phyloP scores from a whole-genome alignment of 2,797 vertebrate species.

The Sebastes taczanowskii region DNA sequence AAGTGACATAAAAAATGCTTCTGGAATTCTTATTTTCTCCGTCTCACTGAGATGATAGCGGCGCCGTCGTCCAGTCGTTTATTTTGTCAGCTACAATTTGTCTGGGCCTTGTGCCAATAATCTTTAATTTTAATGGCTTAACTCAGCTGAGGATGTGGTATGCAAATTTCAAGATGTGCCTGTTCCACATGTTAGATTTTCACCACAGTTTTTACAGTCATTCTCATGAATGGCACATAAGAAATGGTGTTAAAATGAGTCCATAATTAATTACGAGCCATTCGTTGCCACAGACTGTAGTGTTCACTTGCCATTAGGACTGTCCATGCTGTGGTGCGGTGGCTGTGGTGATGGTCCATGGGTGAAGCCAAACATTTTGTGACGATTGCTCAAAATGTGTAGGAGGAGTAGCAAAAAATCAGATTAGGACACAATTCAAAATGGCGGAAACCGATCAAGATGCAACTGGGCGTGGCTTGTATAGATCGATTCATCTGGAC shows the following conservation, averaged over 20 bases:
- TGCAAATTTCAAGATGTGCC: slow-evolving; percentile 21
- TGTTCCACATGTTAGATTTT: slow-evolving; percentile 7
- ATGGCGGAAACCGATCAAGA: too few species aligned
- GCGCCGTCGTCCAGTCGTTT: not conserved
- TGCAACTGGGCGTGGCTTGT: too few species aligned
- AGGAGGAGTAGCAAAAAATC: too few species aligned
- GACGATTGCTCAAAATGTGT: too few species aligned
- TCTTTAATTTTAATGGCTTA: slow-evolving; percentile 31
- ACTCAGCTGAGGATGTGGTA: slow-evolving; percentile 8
- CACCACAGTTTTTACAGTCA: not conserved
- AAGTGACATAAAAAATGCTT: not conserved
- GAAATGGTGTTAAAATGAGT: not conserved
- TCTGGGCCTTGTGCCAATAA: slow-evolving; percentile 29
- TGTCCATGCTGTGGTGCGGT: not conserved
- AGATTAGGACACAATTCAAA: too few species aligned
- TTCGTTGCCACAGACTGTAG: not conserved
- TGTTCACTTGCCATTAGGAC: not conserved
- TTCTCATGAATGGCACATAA: not conserved
- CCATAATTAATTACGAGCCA: not conserved
- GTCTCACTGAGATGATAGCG: not conserved
- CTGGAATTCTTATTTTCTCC: not conserved
- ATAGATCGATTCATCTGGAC: too few species aligned
- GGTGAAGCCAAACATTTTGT: not conserved
- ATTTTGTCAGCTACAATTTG: slow-evolving; percentile 21
- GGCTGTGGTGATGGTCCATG: not conserved